These are phyloP conservation scores for Ctenochaetus hawaiiensis DNA, from an alignment of 2,797 vertebrate species.

Conservation along the genomic window DNA sequence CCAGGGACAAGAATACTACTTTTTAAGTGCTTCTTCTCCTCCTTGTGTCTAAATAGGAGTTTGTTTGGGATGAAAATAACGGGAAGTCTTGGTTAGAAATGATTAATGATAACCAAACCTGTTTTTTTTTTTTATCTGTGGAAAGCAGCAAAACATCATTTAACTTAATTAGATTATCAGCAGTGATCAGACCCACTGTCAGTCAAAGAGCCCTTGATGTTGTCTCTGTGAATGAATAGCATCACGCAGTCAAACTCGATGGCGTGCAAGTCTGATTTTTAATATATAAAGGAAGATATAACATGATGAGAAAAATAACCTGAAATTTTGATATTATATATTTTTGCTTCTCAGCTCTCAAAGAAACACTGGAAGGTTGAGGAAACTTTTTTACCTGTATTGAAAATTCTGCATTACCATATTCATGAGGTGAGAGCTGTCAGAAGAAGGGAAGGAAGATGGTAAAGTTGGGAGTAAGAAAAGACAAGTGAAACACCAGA, in stretches of 20 bases:
- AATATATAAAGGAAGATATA: neutral
- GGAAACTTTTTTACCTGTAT: slow-evolving; percentile 5
- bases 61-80: slow-evolving; percentile 24
- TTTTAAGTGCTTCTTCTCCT: slow-evolving; percentile 57
- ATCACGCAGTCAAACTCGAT: neutral
- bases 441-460: neutral
- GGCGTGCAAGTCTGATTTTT: neutral
- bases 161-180: neutral
- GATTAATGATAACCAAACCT: neutral
- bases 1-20: slow-evolving; percentile 54
- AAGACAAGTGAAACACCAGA: slow-evolving; percentile 13
- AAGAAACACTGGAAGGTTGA: neutral
- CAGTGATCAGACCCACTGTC: neutral
- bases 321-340: neutral
- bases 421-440: slow-evolving; percentile 23
- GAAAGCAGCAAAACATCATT: neutral
- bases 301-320: neutral
- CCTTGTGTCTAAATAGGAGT: slow-evolving; percentile 30
- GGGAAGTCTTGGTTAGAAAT: slow-evolving; percentile 3
- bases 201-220: neutral
- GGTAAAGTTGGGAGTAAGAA: neutral
- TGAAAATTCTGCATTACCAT: slow-evolving; percentile 22
- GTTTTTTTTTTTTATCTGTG: neutral
- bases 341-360: slow-evolving; percentile 5
- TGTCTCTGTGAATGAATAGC: neutral